Conservation (phyloP, 2,888 invertebrate species). For the Sacculina carcini region DNA sequence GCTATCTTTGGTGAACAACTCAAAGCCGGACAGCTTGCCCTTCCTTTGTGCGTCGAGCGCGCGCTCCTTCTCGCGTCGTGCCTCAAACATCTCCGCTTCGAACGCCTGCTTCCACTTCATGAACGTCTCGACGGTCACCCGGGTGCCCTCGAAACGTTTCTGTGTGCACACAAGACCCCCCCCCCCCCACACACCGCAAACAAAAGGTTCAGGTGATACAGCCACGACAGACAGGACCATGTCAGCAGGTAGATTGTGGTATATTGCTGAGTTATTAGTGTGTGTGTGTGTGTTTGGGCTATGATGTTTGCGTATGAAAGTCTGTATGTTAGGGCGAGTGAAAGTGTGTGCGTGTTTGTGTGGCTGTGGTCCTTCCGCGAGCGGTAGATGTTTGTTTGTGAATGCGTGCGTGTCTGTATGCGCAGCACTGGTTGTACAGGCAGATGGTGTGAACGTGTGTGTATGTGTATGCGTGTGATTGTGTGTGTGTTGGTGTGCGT, state of each 20-base stretch:
- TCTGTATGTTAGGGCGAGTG: no score
- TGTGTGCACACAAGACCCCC: conserved; percentile 21
- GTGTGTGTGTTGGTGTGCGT: no score
- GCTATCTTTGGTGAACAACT: conserved; percentile 74
- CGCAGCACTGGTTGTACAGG: no score
- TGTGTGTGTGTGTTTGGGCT: no score
- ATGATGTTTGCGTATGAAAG: no score
- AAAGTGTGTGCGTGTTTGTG: no score
- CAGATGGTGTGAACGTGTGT: no score
- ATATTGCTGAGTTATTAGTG: not conserved
- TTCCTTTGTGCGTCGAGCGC: conserved; percentile 35
- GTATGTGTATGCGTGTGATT: no score
- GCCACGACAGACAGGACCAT: not conserved
- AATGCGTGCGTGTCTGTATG: no score
- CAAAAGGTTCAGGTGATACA: not conserved
- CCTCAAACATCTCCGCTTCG: conserved; percentile 52
- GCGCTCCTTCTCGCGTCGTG: conserved; percentile 31
- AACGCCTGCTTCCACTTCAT: conserved; percentile 77
- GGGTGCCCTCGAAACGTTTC: conserved; percentile 84
- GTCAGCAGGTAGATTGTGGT: not conserved
- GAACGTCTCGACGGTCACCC: conserved; percentile 85
- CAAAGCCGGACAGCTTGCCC: conserved; percentile 68
- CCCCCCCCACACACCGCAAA: conserved; percentile 2
- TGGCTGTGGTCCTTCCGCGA: no score
- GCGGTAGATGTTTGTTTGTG: no score